Evolutionary conservation across 2,113 vertebrate genomes (phyloP), one percentile per base, ranked within the genome.

Genomic region (Lophotis ruficrista): DNA sequence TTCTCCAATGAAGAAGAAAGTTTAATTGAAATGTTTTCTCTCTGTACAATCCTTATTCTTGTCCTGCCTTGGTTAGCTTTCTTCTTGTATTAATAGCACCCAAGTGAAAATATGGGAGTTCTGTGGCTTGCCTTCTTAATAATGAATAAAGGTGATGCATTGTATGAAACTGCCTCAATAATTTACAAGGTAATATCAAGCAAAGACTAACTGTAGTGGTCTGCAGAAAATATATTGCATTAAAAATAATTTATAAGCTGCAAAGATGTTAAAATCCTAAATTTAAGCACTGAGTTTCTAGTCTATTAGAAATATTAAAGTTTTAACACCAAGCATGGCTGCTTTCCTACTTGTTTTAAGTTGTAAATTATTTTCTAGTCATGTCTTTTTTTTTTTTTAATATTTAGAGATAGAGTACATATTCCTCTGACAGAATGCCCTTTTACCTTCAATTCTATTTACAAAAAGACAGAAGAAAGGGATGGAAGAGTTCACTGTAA

Each of bases 121-220:
- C 95, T 93, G 66, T 94, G 91, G 83, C 87, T 95, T 95, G 73
- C 78, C 96, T 96, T 82, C 85, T 98, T 95, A 97, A 97, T 97
- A 98, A 98, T 97, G 96, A 97, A 98, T 97, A 97, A 97, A 96
- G 87, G 89, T 97, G 90, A 98, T 95, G 88, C 91, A 97, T 97
- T 97, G 95, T 95, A 94, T 90, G 86, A 96, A 97, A 93, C 57
- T 71, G 76, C 79, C 86, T 98, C 87, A 97, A 97, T 97, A 97
- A 97, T 97, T 98, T 97, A 98, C 82, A 95, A 89, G 71, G 86
- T 87, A 96, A 96, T 97, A 96, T 95, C 92, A 96, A 92, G 73
- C 12, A 79, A 97, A 97, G 94, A 96, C 94, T 94, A 97, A 98
- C 90, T 92, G 69, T 93, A 93, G 92, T 94, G 78, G 85, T 85